Percentiles rank a stretch among this genome's conserved stretches.
Conservation (phyloP, 2,888 invertebrate genomes). For the Pollenia amentaria region DNA sequence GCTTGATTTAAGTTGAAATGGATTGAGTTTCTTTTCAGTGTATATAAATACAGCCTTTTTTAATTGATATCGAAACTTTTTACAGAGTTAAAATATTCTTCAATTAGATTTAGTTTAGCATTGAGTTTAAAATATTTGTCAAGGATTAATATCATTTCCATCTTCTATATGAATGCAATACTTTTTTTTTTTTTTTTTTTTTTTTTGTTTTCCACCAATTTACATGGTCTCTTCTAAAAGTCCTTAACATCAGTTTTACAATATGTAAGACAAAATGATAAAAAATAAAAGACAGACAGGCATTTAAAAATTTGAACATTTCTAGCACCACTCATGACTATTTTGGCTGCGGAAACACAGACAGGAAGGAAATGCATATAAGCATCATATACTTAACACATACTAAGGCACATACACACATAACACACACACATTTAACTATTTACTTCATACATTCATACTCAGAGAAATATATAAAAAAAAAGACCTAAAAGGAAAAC, state of each 20-base stretch:
- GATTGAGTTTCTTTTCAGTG: too few species aligned
- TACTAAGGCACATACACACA: conserved; percentile 24
- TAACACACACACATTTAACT: conserved; percentile 23
- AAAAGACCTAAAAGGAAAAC: not conserved
- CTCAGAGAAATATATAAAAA: not conserved
- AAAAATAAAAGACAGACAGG: conserved; percentile 12
- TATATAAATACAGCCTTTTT: not conserved
- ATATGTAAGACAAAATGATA: conserved; percentile 2
- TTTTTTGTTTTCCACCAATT: conserved; percentile 1
- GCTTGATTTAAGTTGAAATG: too few species aligned
- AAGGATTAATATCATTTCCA: conserved; percentile 17
- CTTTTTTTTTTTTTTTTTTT: not conserved
- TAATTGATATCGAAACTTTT: too few species aligned
- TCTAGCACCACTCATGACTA: conserved; percentile 45
- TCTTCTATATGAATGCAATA: conserved; percentile 27
- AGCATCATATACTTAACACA: conserved; percentile 62
- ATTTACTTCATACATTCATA: conserved; percentile 43
- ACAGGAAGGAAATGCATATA: conserved; percentile 64
- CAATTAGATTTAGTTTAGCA: not conserved
- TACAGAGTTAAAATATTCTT: too few species aligned
- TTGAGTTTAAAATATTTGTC: conserved; percentile 18
- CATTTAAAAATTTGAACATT: conserved; percentile 47
- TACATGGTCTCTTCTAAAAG: conserved; percentile 1
- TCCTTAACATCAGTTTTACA: conserved; percentile 20
- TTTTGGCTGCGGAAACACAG: conserved; percentile 50